phyloP scores from a whole-genome alignment of 1,140 invertebrate species.

The Achatina immaculata region DNA sequence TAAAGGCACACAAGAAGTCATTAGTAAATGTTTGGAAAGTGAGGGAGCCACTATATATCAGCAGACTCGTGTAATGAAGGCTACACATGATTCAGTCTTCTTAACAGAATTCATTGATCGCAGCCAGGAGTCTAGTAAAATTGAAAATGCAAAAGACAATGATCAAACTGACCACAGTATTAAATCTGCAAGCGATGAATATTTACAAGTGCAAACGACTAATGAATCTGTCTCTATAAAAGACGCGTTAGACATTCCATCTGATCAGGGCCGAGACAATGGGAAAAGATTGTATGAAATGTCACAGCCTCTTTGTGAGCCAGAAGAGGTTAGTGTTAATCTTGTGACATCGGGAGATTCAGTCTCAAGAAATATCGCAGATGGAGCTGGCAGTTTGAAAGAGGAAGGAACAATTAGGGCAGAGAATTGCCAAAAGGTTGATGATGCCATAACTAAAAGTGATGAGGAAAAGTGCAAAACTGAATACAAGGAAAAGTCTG shows the following conservation, averaged over 20 bases:
- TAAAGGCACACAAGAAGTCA: background rate
- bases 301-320: background rate
- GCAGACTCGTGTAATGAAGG: no score
- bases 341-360: background rate
- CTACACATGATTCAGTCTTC: no score
- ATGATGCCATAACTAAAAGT: background rate
- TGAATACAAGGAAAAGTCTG: background rate
- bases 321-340: background rate
- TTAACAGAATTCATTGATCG: no score
- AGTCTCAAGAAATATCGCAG: slow-evolving; percentile 1
- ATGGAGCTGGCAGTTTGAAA: background rate
- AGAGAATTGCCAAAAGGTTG: background rate
- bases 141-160: background rate
- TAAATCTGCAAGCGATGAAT: background rate
- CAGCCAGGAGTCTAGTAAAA: background rate
- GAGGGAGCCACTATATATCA: no score
- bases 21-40: no score
- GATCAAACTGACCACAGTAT: background rate
- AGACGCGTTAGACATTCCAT: background rate
- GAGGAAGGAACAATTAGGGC: background rate
- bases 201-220: background rate
- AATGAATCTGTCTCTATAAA: background rate
- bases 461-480: slow-evolving; percentile 11
- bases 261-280: background rate
- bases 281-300: background rate